Evolutionary conservation across 2,113 vertebrate genomes (phyloP).

Genomic region (Paraplagusia blochii): DNA sequence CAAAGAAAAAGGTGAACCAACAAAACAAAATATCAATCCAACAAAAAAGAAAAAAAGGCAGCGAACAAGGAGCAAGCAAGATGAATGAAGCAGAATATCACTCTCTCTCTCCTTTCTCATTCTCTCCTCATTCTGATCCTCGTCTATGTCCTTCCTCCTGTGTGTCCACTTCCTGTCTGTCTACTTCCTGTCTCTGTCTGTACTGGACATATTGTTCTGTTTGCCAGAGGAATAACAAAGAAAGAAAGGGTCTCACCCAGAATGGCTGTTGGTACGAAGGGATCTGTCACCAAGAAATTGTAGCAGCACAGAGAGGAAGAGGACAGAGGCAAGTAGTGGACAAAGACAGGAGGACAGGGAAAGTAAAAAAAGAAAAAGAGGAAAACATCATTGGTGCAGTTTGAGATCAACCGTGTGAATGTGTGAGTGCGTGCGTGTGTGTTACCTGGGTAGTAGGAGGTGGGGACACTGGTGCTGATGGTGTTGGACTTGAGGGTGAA

Average conservation of each 20-base stretch:
- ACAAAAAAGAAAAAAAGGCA: conserved; percentile 45
- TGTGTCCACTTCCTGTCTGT: conserved; percentile 29
- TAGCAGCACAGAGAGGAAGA: conserved; percentile 55
- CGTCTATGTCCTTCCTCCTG: conserved; percentile 9
- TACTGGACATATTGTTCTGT: conserved; percentile 4
- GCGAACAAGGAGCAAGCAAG: conserved; percentile 75
- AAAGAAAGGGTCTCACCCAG: conserved; percentile 89
- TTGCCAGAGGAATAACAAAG: conserved; percentile 31
- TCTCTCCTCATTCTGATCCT: conserved; percentile 40
- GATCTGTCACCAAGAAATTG: conserved; percentile 83
- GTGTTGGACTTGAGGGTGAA: conserved; percentile 97
- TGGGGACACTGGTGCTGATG: conserved; percentile 89
- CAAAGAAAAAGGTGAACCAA: background rate
- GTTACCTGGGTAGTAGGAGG: conserved; percentile 94
- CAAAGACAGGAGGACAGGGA: background rate
- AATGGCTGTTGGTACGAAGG: conserved; percentile 98
- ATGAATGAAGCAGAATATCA: conserved; percentile 71
- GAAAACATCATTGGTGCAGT: no score
- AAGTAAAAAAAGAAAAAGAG: conserved; percentile 33
- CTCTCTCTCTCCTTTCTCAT: conserved; percentile 40
- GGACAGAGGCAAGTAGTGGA: background rate
- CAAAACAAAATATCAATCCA: background rate
- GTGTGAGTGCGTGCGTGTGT: background rate
- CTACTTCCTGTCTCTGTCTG: conserved; percentile 23
- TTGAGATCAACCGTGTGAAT: background rate